Evolutionary conservation across 2,113 vertebrate genomes (phyloP).

Genomic region (Varanus komodoensis): DNA sequence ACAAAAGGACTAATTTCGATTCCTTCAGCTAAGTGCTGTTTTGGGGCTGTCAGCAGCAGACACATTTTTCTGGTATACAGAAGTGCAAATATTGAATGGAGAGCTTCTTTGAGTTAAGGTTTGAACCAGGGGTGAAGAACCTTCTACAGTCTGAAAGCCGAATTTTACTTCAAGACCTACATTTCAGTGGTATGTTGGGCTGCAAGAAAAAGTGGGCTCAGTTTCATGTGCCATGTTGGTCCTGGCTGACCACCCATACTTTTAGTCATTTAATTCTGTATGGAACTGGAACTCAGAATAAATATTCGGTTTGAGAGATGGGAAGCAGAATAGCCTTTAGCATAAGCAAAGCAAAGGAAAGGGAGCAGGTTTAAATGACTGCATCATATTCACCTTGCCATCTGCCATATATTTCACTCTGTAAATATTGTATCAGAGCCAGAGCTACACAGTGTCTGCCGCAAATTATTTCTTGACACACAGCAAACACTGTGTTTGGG

Average conservation of each 20-base stretch:
- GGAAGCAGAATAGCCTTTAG: background rate
- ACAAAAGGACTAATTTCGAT: background rate
- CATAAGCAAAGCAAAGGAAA: background rate
- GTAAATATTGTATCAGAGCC: conserved; percentile 10
- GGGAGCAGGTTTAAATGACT: conserved; percentile 1
- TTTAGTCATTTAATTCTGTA: background rate
- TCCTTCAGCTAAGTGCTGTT: background rate
- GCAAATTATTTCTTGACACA: conserved; percentile 4
- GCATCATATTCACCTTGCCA: conserved; percentile 4
- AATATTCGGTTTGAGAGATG: background rate
- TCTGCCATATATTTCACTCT: background rate
- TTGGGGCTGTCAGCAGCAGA: background rate
- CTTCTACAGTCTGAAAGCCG: no score
- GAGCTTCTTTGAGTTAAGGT: background rate
- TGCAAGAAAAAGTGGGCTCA: no score
- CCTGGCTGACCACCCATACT: no score
- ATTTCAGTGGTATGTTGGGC: no score
- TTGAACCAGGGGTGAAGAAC: background rate
- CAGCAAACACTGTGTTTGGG: background rate
- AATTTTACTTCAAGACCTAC: no score
- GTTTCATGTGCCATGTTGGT: no score
- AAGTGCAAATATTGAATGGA: background rate
- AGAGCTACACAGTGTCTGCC: background rate
- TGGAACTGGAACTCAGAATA: background rate
- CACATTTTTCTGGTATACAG: background rate